Base-by-base conservation (phyloP, 2,113 vertebrate species). In the Nannobrachium achirus region DNA sequence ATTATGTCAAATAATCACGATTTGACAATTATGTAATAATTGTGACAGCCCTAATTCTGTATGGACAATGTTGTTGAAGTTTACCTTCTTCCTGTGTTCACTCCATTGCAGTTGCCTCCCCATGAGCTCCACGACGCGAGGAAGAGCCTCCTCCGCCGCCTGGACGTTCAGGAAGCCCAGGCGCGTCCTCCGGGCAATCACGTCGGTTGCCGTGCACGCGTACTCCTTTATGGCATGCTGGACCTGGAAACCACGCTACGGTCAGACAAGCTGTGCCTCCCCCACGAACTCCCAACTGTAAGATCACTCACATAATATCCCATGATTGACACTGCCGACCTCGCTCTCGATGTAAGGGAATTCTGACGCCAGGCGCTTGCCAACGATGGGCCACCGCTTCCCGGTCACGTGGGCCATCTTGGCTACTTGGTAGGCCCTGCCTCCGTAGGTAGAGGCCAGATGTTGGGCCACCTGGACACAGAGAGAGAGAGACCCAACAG, bases 121-220 rank as follows among this genome's bases (percentile, higher is more conserved):
- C 93, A 94, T 94, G 63, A 96, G 89, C 46, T 95, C 94, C 20
- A 96, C 90, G 20, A 96, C 93, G 10, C 91, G 82, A 8, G 95
- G 95, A 11, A 97, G 86, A n/a, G 94, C 94, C 82, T 95, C 94
- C 14, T 95, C 94, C 0, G 95, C 93, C 0, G 95, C 95, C 80
- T 95, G 94, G 53, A 96, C 93, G 7, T 95, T 96, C n/a, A 96
- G 91, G 69, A 97, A 97, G 8, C 94, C 93, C 45, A 95, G 80
- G 15, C 94, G 92, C 0, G 95, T 96, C 7, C 93, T 92, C 0
- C 93, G 92, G 0, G 95, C 92, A 39, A 96, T 91, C 52, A 96
- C 89, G 38, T 96, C 95, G 55, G 95, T 93, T 0, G 93, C 93
- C 0, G 92, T 94, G 81, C 92, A 93, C 0, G 94, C 95, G 0